A percentile compares a stretch with the other conserved stretches of the same genome.
phyloP scores from a whole-genome alignment of 2,888 invertebrate genomes.

The Chloroclystis v-ata region DNA sequence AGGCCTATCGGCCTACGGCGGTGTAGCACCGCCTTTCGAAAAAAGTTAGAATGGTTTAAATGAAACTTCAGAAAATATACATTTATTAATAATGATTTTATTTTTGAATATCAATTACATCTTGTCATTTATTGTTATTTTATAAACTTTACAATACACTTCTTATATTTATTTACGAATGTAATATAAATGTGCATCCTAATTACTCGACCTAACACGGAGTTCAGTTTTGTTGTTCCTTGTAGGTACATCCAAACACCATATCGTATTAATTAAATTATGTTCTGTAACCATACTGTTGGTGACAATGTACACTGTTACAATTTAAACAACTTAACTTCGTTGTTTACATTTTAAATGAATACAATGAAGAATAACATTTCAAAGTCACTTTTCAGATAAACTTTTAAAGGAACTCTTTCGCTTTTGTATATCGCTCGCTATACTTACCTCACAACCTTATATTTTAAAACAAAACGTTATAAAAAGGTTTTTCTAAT shows the following conservation, averaged over 20 bases:
- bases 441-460: constrained; percentile 69
- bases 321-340: constrained; percentile 32
- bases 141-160: constrained; percentile 60
- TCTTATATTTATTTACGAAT: constrained; percentile 43
- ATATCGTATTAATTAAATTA: no score
- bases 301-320: background rate
- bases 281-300: no score
- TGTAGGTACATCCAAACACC: background rate
- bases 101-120: constrained; percentile 71
- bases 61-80: constrained; percentile 42
- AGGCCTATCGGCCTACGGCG: no score
- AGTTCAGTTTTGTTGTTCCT: constrained; percentile 4
- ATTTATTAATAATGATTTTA: constrained; percentile 69
- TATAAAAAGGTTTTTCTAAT: constrained; percentile 41
- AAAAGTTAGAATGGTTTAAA: constrained; percentile 20
- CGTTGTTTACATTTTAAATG: constrained; percentile 28
- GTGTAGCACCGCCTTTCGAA: no score
- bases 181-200: constrained; percentile 51
- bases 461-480: constrained; percentile 40
- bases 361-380: constrained; percentile 58
- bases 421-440: constrained; percentile 37
- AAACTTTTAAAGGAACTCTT: constrained; percentile 52
- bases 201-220: constrained; percentile 32
- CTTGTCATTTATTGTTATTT: constrained; percentile 58
- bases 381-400: constrained; percentile 56